phyloP scores from a whole-genome alignment of 1,140 invertebrate genomes.

The Drosophila subpulchrella region DNA sequence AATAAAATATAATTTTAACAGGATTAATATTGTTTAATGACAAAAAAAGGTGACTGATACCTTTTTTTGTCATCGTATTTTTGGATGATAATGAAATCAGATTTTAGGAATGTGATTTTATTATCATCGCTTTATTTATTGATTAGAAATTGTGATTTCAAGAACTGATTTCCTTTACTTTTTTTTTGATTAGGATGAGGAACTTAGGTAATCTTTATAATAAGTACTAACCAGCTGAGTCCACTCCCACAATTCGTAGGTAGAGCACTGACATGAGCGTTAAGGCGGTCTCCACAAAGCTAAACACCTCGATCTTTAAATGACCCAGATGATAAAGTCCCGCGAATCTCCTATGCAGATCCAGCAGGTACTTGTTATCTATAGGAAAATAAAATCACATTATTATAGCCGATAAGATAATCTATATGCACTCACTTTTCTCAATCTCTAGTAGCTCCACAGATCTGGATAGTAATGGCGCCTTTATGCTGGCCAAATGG shows the following conservation, averaged over 20 bases:
- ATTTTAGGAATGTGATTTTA: neutral
- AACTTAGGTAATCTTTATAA: neutral
- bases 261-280: conserved; percentile 89
- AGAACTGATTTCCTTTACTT: too few relatives aligned
- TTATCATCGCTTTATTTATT: neutral
- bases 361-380: conserved; percentile 88
- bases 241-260: conserved; percentile 88
- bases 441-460: conserved; percentile 86
- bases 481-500: conserved; percentile 88
- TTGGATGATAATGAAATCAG: neutral
- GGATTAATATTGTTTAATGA: too few relatives aligned
- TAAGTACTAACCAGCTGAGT: conserved; percentile 87
- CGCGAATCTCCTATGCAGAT: conserved; percentile 86
- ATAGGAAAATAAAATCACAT: conserved; percentile 34
- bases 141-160: neutral
- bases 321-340: conserved; percentile 85
- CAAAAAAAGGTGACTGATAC: neutral
- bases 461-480: conserved; percentile 87
- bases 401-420: neutral
- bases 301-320: conserved; percentile 86
- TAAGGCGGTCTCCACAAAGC: conserved; percentile 88
- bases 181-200: neutral
- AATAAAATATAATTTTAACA: neutral
- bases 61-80: neutral
- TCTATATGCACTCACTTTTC: conserved; percentile 86